These are phyloP conservation scores for Tuberolachnus salignus DNA, from an alignment of 2,888 invertebrate genomes.

Conservation along the genomic window DNA sequence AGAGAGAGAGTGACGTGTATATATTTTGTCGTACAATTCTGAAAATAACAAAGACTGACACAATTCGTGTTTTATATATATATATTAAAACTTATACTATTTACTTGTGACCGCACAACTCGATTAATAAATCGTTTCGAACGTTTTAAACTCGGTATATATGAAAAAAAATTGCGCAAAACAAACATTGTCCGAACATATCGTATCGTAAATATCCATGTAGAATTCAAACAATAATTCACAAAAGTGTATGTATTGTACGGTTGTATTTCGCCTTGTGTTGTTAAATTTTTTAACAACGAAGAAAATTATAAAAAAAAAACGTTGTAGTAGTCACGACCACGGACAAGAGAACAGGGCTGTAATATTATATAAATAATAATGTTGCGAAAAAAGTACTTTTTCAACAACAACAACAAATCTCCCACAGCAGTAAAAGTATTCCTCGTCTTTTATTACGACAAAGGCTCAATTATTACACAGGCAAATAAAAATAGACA, in stretches of 20 bases:
- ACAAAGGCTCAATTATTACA: too few relatives aligned
- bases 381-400: too few relatives aligned
- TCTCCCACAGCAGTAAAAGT: too few relatives aligned
- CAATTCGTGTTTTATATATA: background rate
- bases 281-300: constrained; percentile 8
- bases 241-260: background rate
- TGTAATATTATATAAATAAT: too few relatives aligned
- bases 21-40: background rate
- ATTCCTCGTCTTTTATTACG: too few relatives aligned
- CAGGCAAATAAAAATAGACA: too few relatives aligned
- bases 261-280: background rate
- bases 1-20: background rate
- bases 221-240: background rate
- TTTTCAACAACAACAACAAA: too few relatives aligned
- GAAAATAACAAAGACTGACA: constrained; percentile 26
- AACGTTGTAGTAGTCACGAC: too few relatives aligned
- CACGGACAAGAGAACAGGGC: too few relatives aligned
- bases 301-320: background rate
- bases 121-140: constrained; percentile 25
- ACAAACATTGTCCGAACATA: constrained; percentile 31
- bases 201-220: too few relatives aligned
- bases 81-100: background rate
- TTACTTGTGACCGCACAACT: background rate
- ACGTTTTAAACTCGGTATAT: constrained; percentile 1
- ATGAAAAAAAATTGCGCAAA: background rate